phyloP scores from a whole-genome alignment of 2,113 vertebrate genomes.

The Gavia stellata region DNA sequence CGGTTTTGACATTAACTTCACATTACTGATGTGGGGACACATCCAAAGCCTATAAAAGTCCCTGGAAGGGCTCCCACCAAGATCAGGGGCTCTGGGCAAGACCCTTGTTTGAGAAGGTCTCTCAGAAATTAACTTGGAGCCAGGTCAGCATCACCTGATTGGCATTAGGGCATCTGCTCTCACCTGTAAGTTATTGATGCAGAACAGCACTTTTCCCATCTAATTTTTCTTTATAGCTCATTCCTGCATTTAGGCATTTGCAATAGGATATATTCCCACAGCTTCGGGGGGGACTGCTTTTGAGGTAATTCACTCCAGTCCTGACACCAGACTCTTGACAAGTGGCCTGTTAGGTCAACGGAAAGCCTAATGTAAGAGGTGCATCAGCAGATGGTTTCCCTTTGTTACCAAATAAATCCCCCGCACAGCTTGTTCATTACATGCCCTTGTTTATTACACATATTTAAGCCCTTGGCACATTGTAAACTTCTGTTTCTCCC shows the following conservation, averaged over 20 bases:
- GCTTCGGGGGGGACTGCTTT: not conserved
- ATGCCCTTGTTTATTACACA: not conserved
- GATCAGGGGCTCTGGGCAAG: not conserved
- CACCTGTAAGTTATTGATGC: not conserved
- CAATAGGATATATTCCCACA: not conserved
- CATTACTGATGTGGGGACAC: not conserved
- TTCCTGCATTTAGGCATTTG: not conserved
- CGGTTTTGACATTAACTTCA: rapidly evolving
- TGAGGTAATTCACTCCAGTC: not conserved
- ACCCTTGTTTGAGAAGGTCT: not conserved
- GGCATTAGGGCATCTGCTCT: not conserved
- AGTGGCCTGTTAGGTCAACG: not conserved
- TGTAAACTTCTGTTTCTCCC: not conserved
- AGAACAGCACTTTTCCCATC: not conserved
- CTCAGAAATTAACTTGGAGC: rapidly evolving
- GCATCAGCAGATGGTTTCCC: not conserved
- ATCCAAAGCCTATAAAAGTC: not conserved
- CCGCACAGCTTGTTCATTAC: not conserved
- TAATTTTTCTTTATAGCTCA: not conserved
- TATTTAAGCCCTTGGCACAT: not conserved
- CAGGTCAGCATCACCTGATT: not conserved
- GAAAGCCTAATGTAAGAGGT: not conserved
- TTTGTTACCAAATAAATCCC: not conserved
- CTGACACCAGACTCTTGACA: not conserved
- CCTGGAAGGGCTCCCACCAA: not conserved